Evolutionary conservation across 1,140 invertebrate genomes (phyloP).

Genomic region (Bathynomus jamesi): DNA sequence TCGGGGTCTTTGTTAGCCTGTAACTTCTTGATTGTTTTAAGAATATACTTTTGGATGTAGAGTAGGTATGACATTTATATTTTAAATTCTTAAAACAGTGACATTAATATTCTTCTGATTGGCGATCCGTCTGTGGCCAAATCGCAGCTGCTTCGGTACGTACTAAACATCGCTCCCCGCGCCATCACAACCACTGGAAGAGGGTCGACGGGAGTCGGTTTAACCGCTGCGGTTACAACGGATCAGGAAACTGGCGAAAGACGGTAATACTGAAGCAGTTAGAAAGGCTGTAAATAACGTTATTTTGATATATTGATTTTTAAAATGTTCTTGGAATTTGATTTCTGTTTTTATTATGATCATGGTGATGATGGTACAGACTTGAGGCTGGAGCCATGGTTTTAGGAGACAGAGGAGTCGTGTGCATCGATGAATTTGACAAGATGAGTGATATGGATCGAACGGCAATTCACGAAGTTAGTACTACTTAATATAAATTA

Average conservation of each 20-base stretch:
- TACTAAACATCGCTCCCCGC: slow-evolving; percentile 83
- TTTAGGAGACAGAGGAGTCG: slow-evolving; percentile 93
- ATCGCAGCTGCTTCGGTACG: slow-evolving; percentile 92
- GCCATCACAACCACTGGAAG: slow-evolving; percentile 95
- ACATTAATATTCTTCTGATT: slow-evolving; percentile 94
- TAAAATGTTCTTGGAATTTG: too few relatives aligned
- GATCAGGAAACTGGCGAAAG: slow-evolving; percentile 88
- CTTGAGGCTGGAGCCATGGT: slow-evolving; percentile 99
- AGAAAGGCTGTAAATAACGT: too few relatives aligned
- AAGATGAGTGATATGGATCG: slow-evolving; percentile 99
- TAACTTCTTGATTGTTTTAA: too few relatives aligned
- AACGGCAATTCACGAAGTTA: slow-evolving; percentile 90
- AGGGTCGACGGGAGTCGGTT: slow-evolving; percentile 90
- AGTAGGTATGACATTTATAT: too few relatives aligned
- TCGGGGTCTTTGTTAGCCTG: too few relatives aligned
- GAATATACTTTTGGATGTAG: too few relatives aligned
- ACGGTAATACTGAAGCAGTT: too few relatives aligned
- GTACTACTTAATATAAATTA: slow-evolving; percentile 81
- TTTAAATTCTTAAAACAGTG: too few relatives aligned
- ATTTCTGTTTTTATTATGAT: too few relatives aligned
- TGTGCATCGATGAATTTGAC: slow-evolving; percentile 99
- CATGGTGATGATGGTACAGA: slow-evolving; percentile 48
- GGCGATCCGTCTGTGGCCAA: slow-evolving; percentile 99
- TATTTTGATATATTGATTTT: too few relatives aligned
- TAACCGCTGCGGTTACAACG: slow-evolving; percentile 95